Base-by-base conservation (phyloP, 1,140 invertebrate genomes). In the Drosophila melanica region DNA sequence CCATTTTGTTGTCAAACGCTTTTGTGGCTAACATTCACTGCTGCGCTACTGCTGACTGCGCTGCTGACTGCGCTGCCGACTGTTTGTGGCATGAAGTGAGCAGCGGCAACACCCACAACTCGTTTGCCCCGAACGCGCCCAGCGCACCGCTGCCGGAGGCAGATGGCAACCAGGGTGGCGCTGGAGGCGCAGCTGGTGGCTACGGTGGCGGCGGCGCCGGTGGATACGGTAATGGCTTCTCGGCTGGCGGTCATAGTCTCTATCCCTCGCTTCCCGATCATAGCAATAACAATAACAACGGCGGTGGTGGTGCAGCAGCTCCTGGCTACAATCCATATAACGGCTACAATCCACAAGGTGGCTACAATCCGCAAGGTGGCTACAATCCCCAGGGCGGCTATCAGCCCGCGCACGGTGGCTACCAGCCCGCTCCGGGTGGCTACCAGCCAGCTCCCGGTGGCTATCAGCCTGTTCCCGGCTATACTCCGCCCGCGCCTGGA, bases 201-300 rank as follows among this genome's bases (percentile, higher is more conserved):
- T 67, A 66, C 55, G 60, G 68, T 65, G 82, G 80, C 67, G 75
- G 73, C 39, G 74, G 70, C 54, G 63, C 55, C 55, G 87, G 80
- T 78, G 86, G 86, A 89, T 82, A 82, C 59, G 80, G 87, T 90
- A 78, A 75, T 67, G 90, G 90, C 74, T 91, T 81, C 75, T 91
- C 90, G 78, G 80, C 90, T 90, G 90, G 90, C 73, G 90, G 90
- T 33, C 87, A 90, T 58, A 76, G 85, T 71, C 80, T 92, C 45
- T 92, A 92, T 81, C 90, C 90, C 50, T 66, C 65, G n/a, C 65
- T 92, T 6, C 90, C 90, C 37, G 77, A 77, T 41, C 47, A 75
- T 8, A 71, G 65, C 48, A 57, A 57, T 33, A 77, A 70, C n/a
- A 41, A 75, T 47, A 59, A 63, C 20, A 76, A 75, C 14, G 30